phyloP scores from a whole-genome alignment of 2,797 vertebrate species.

The Sciaenops ocellatus region DNA sequence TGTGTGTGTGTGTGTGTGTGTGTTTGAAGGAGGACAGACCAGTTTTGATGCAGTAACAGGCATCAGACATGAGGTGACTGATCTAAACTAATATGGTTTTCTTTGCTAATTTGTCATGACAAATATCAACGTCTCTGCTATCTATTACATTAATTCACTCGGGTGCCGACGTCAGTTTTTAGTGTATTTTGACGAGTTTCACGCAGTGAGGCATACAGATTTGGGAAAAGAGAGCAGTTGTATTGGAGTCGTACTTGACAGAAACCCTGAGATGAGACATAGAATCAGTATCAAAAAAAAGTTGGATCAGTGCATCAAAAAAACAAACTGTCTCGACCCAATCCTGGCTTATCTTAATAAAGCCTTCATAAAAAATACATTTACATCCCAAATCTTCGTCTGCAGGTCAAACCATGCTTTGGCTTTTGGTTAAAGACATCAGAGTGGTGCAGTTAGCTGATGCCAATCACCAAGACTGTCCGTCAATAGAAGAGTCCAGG shows the following conservation, averaged over 20 bases:
- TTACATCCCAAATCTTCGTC: neutral
- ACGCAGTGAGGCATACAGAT: no score
- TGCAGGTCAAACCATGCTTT: conserved; percentile 1
- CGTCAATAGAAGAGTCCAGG: neutral
- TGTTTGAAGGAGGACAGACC: neutral
- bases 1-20: neutral
- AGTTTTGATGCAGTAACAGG: neutral
- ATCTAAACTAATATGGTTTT: neutral
- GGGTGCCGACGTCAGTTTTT: no score
- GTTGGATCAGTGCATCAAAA: no score
- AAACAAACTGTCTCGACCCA: no score
- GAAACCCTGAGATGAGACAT: no score
- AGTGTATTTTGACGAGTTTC: no score
- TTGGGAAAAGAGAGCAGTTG: no score
- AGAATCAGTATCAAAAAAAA: no score
- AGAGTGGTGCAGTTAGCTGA: neutral
- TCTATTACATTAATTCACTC: no score
- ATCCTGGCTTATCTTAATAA: neutral
- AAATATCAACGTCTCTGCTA: no score
- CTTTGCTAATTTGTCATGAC: neutral
- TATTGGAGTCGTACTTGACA: no score
- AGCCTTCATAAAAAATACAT: conserved; percentile 4
- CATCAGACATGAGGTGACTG: neutral
- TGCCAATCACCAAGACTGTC: neutral
- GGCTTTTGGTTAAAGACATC: neutral